Base-by-base conservation (phyloP, 2,888 invertebrate species). In the Willowsia nigromaculata region DNA sequence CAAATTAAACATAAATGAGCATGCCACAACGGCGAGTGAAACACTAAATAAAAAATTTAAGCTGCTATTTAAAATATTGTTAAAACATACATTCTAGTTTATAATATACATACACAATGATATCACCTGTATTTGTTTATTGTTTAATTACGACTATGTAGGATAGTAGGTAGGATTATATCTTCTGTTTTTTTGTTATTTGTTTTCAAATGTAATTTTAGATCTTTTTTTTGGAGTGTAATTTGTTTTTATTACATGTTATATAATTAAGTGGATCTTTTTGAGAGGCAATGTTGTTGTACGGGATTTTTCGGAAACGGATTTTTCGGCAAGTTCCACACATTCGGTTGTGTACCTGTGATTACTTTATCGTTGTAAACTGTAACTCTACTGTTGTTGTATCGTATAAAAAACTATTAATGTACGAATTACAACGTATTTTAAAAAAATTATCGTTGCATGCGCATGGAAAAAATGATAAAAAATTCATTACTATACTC, bases 321-420 rank as follows among this genome's bases (percentile, higher is more conserved):
- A 90, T 90, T 90, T 90, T 90, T 90, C 90, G 91, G 80, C 71
- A 89, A 90, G 88, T 87, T 90, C 91, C 91, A 90, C 91, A 91
- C 91, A 90, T 92, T 92, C 92, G 92, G 92, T 92, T 92, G 92
- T 92, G 92, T 91, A 92, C 91, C 92, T 92, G 92, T 92, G 92
- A 92, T 91, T 92, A 88, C 88, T 88, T 88, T 88, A 88, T 88
- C 88, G 88, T 83, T 62, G 88, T 85, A 76, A 82, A 65, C 59
- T 83, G 56, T 87, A 80, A 86, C 78, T 85, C 33, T 85, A 84
- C 2, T 40, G 74, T 40, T 47, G 74, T 47, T 74, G 43, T 74
- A 68, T n/a, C 30, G 78, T 53, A 18, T 71, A 22, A 47, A 33
- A 43, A 47, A 22, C 11, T 43, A 76, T 22, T 65, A 33, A 56